Base-by-base conservation (phyloP, 1,140 invertebrate species). In the Dendrolimus kikuchii region DNA sequence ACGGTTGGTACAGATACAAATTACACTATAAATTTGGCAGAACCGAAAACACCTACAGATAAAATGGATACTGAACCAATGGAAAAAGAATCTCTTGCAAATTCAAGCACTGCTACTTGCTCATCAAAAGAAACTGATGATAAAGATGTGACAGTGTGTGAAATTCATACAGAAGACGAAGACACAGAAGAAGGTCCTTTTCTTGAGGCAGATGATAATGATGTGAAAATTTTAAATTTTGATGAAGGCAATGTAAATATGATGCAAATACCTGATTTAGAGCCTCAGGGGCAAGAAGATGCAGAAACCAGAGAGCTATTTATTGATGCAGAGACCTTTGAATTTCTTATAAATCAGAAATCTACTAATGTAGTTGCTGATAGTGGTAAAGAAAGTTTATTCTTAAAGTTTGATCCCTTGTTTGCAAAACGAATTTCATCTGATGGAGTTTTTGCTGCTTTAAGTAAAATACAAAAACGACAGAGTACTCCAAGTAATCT, bases 111-210 rank as follows among this genome's bases (percentile, higher is more conserved):
- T 49, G 54, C 54, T 46, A 74, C 70, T 44, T 57, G 43, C 47
- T 76, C 74, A 7, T 77, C 72, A 23, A 79, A 64, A 61, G 53
- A 56, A 44, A 67, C 63, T 37, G 66, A 77, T 10, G 66, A 66
- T 7, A 71, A 67, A 52, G 58, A 81, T 64, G 45, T 45, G 7
- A 74, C 71, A 38, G 53, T 69, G 5, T 50, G 52, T 43, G 81
- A 83, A 74, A 49, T 77, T 9, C 58, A 74, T 45, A 84, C 81
- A 43, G 82, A 86, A 68, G 79, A 86, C 63, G 81, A 84, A 68
- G 82, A 86, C 57, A 86, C 82, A n/a, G 54, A 75, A n/a, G 81
- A 85, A 69, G 81, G 74, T n/a, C 79, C 82, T n/a, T 82, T 86
- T 50, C 49, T 82, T n/a, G 82, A 86, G 55, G 55, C 49, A 5